Evolutionary conservation across 2,888 invertebrate species (phyloP).

Genomic region (Uloborus plumipes): DNA sequence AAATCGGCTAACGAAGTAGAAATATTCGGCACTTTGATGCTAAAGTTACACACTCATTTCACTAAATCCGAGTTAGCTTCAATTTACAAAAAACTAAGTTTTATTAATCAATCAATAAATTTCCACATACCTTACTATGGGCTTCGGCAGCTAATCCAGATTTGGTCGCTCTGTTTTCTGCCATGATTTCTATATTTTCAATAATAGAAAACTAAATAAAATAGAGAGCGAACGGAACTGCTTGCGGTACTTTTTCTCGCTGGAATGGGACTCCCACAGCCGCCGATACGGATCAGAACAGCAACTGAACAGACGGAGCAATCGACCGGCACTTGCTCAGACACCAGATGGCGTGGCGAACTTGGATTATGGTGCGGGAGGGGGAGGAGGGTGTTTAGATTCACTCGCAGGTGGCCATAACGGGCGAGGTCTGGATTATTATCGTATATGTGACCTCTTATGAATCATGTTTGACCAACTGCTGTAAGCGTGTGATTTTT

Average conservation of each 20-base stretch:
- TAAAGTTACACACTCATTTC: too few relatives aligned
- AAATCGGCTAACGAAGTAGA: neutral
- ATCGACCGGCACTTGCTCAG: constrained; percentile 10
- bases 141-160: constrained; percentile 97
- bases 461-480: constrained; percentile 29
- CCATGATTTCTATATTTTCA: constrained; percentile 75
- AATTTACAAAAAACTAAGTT: neutral
- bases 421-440: constrained; percentile 26
- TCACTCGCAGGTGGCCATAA: constrained; percentile 26
- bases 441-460: constrained; percentile 31
- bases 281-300: neutral
- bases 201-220: neutral
- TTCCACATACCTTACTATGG: constrained; percentile 86
- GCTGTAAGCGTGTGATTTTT: neutral
- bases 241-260: neutral
- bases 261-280: neutral
- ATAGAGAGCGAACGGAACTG: neutral
- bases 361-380: constrained; percentile 11
- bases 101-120: neutral
- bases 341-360: constrained; percentile 28
- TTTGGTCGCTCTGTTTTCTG: constrained; percentile 86
- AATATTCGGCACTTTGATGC: neutral
- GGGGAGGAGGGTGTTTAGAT: neutral
- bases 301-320: constrained; percentile 2
- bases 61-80: too few relatives aligned